Evolutionary conservation across 2,113 vertebrate species (phyloP).

Genomic region (Brachyhypopomus occidentalis): DNA sequence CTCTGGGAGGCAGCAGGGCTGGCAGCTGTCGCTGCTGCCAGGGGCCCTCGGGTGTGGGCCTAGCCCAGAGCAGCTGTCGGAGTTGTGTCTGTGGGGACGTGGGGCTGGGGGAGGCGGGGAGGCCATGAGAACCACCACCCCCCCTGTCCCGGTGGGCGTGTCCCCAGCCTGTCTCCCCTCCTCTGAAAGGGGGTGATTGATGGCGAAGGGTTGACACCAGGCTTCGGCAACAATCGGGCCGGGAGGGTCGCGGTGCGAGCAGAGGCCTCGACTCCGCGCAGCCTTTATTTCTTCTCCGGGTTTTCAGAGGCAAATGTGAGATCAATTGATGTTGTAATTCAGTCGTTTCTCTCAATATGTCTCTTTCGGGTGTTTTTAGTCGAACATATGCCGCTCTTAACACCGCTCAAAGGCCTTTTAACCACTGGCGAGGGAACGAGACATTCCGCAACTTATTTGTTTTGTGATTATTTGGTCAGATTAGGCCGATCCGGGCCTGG

Average conservation of each 20-base stretch:
- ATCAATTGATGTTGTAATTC: conserved; percentile 76
- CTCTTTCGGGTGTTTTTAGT: conserved; percentile 71
- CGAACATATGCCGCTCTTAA: conserved; percentile 69
- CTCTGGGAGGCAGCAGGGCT: conserved; percentile 65
- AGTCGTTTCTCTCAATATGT: conserved; percentile 78
- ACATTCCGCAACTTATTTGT: conserved; percentile 55
- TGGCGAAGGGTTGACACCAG: conserved; percentile 78
- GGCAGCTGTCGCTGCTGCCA: conserved; percentile 79
- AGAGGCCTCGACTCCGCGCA: conserved; percentile 70
- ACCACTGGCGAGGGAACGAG: conserved; percentile 46
- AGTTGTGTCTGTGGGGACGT: conserved; percentile 75
- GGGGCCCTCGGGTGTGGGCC: conserved; percentile 72
- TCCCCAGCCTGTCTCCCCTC: conserved; percentile 78
- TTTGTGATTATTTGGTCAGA: conserved; percentile 65
- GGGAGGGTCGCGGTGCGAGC: conserved; percentile 74
- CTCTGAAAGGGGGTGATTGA: conserved; percentile 82
- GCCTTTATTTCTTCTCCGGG: conserved; percentile 67
- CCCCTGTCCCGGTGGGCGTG: conserved; percentile 76
- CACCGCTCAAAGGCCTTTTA: conserved; percentile 58
- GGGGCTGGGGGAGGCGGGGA: conserved; percentile 75
- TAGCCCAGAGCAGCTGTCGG: conserved; percentile 81
- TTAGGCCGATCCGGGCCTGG: conserved; percentile 61
- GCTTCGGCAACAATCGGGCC: conserved; percentile 78
- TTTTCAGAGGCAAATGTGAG: conserved; percentile 76
- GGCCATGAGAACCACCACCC: conserved; percentile 82